phyloP scores from a whole-genome alignment of 2,113 vertebrate genomes.

The Trematocara stigmaticum region DNA sequence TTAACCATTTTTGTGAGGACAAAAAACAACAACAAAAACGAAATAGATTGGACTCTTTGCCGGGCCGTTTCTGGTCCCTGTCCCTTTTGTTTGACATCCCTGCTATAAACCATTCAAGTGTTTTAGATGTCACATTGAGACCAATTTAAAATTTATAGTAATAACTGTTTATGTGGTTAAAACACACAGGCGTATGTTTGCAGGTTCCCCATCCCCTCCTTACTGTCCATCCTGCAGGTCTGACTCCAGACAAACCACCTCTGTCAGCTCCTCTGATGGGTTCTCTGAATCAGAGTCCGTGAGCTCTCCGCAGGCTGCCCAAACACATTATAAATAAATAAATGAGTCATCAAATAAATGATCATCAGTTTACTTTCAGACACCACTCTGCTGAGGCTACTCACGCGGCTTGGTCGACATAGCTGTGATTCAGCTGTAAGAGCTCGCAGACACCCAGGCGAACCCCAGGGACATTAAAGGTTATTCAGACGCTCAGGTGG shows the following conservation, averaged over 20 bases:
- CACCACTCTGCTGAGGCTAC: background rate
- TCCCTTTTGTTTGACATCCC: background rate
- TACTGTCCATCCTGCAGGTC: slow-evolving; percentile 82
- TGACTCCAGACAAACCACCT: slow-evolving; percentile 74
- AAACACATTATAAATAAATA: background rate
- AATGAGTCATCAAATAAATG: background rate
- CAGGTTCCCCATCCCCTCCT: slow-evolving; percentile 35
- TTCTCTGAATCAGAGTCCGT: slow-evolving; percentile 48
- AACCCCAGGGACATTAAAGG: slow-evolving; percentile 16
- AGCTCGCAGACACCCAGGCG: background rate
- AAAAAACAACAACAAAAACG: background rate
- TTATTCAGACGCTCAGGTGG: background rate
- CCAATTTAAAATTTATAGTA: background rate
- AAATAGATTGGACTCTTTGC: background rate
- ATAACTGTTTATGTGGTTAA: background rate
- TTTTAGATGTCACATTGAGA: background rate
- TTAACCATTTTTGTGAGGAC: background rate
- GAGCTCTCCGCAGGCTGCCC: slow-evolving; percentile 2
- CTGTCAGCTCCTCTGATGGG: slow-evolving; percentile 52
- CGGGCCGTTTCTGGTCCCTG: background rate
- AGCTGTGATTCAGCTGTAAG: slow-evolving; percentile 1
- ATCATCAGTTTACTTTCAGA: background rate
- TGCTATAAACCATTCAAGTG: background rate
- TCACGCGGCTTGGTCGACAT: slow-evolving; percentile 61
- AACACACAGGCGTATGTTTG: background rate